phyloP scores from a whole-genome alignment of 2,888 invertebrate genomes.

The Tinea pellionella region DNA sequence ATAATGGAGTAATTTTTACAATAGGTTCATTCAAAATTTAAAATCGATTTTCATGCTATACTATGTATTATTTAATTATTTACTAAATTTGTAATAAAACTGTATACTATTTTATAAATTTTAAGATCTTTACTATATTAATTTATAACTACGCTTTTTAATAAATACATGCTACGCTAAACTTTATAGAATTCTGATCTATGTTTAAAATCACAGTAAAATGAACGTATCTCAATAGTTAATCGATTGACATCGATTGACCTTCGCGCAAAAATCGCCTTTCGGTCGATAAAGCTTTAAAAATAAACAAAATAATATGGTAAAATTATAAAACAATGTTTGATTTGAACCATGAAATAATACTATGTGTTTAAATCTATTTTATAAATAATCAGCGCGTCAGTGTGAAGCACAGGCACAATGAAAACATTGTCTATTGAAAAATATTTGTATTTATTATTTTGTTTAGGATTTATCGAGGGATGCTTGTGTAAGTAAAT shows the following conservation, averaged over 20 bases:
- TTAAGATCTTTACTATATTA: too few species aligned
- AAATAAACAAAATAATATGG: constrained; percentile 8
- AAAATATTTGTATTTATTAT: background rate
- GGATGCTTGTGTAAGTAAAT: background rate
- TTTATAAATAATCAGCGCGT: background rate
- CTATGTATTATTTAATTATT: too few species aligned
- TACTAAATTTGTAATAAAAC: too few species aligned
- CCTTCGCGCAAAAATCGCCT: background rate
- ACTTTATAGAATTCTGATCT: too few species aligned
- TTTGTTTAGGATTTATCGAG: background rate
- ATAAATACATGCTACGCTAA: too few species aligned
- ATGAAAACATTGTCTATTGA: background rate
- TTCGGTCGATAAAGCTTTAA: background rate
- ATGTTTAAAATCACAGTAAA: background rate
- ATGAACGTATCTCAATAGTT: background rate
- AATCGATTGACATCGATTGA: background rate
- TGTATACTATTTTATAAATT: too few species aligned
- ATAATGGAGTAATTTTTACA: too few species aligned
- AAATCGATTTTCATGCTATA: background rate
- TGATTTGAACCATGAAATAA: background rate
- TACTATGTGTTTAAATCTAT: background rate
- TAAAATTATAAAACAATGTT: background rate
- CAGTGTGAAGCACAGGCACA: background rate
- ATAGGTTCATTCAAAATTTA: background rate
- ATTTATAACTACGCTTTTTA: too few species aligned